These are phyloP conservation scores for Pseudomyrmex cubaensis DNA, from an alignment of 1,140 invertebrate genomes.

Conservation along the genomic window DNA sequence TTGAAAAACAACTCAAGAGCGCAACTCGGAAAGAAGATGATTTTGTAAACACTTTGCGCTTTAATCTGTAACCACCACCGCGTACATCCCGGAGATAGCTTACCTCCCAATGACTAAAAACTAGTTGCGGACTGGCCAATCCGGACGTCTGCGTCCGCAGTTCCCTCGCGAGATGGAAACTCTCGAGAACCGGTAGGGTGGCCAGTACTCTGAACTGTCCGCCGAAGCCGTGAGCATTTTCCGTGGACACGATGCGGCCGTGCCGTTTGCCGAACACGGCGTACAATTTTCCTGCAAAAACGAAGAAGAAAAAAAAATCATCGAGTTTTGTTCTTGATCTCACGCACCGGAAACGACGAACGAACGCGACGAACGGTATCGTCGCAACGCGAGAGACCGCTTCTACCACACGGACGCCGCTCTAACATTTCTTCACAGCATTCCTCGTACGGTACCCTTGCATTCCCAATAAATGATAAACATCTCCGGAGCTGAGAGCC, in stretches of 20 bases:
- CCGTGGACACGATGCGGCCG: constrained; percentile 95
- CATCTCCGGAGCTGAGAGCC: constrained; percentile 7
- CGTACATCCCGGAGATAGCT: constrained; percentile 68
- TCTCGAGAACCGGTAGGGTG: constrained; percentile 97
- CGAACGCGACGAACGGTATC: not conserved
- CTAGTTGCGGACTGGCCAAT: constrained; percentile 96
- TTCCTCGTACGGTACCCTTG: constrained; percentile 14
- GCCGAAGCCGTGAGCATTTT: constrained; percentile 94
- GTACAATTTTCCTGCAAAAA: constrained; percentile 94
- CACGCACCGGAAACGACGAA: not conserved
- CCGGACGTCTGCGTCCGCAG: constrained; percentile 98
- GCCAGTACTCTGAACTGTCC: constrained; percentile 96
- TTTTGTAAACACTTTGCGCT: too few species aligned
- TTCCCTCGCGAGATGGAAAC: constrained; percentile 97
- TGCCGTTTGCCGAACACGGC: constrained; percentile 94
- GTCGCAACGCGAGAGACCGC: not conserved
- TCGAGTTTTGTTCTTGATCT: constrained; percentile 16
- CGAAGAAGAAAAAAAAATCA: not conserved
- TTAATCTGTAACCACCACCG: too few species aligned
- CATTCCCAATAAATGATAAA: constrained; percentile 40
- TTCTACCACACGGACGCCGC: not conserved
- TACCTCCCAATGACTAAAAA: constrained; percentile 99
- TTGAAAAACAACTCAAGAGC: too few species aligned
- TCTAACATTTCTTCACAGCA: constrained; percentile 9
- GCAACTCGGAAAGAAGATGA: too few species aligned